Percentiles rank a stretch among this genome's conserved stretches.
Evolutionary conservation across 2,113 vertebrate species (phyloP).

Genomic region (Crypturellus undulatus): DNA sequence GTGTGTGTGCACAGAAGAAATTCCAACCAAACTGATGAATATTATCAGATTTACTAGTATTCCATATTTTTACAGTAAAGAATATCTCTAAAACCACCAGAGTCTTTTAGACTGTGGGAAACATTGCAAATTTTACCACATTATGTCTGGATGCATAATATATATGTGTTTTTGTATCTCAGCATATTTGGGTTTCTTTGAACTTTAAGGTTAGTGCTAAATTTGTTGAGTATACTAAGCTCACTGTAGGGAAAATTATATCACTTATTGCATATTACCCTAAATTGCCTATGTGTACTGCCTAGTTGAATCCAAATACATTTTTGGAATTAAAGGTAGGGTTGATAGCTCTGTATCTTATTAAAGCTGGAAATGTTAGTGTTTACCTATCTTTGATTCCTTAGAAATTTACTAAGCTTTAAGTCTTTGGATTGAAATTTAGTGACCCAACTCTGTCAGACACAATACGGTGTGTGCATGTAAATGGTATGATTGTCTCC

Average conservation of each 20-base stretch:
- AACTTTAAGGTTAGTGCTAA: background rate
- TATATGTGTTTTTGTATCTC: background rate
- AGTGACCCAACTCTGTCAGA: rapidly evolving
- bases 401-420: background rate
- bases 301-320: background rate
- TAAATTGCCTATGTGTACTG: background rate
- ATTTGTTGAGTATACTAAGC: background rate
- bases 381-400: background rate
- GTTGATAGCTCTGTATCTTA: background rate
- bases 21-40: background rate
- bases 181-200: background rate
- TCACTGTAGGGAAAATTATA: background rate
- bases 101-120: constrained; percentile 25
- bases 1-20: background rate
- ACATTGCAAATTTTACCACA: background rate
- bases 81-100: constrained; percentile 7
- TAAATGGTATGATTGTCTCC: background rate
- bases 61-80: constrained; percentile 13
- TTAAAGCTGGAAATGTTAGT: background rate
- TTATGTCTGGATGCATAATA: background rate
- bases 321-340: background rate
- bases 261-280: background rate
- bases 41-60: background rate
- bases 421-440: background rate
- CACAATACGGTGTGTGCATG: background rate